phyloP scores from a whole-genome alignment of 2,113 vertebrate genomes.

The Antennarius striatus region DNA sequence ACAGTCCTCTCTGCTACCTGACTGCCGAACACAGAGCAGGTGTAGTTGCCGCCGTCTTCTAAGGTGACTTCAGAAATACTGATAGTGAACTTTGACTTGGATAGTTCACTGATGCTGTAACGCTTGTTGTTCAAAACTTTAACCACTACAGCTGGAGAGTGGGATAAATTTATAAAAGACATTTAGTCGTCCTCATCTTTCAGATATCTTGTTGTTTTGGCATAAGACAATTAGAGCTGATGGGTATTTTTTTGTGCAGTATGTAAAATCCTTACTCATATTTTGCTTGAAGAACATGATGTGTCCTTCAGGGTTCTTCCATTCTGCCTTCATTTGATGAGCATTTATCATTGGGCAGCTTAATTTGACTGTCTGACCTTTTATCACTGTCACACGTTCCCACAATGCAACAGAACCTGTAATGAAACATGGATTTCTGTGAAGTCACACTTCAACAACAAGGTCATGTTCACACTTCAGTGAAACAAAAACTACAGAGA shows the following conservation, averaged over 20 bases:
- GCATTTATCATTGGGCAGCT: slow-evolving; percentile 46
- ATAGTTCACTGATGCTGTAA: slow-evolving; percentile 55
- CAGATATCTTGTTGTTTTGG: background rate
- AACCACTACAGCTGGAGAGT: slow-evolving; percentile 38
- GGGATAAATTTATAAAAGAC: background rate
- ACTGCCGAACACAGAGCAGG: slow-evolving; percentile 59
- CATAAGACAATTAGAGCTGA: background rate
- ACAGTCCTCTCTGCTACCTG: slow-evolving; percentile 32
- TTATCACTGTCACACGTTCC: slow-evolving; percentile 44
- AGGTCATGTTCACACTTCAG: background rate
- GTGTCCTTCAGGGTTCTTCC: slow-evolving; percentile 67
- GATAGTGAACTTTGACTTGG: slow-evolving; percentile 57
- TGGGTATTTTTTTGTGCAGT: background rate
- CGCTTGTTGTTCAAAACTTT: slow-evolving; percentile 57
- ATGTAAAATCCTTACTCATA: slow-evolving; percentile 50
- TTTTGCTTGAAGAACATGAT: slow-evolving; percentile 66
- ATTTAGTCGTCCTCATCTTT: background rate
- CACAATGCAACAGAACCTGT: slow-evolving; percentile 46
- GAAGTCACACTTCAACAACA: too few relatives aligned
- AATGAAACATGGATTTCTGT: slow-evolving; percentile 15
- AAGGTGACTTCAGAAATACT: slow-evolving; percentile 66
- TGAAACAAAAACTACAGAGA: too few relatives aligned
- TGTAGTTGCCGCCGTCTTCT: slow-evolving; percentile 76
- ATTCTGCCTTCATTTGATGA: slow-evolving; percentile 52
- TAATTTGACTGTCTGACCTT: slow-evolving; percentile 68